phyloP scores from a whole-genome alignment of 2,113 vertebrate genomes.

The Paracanthobrama guichenoti region DNA sequence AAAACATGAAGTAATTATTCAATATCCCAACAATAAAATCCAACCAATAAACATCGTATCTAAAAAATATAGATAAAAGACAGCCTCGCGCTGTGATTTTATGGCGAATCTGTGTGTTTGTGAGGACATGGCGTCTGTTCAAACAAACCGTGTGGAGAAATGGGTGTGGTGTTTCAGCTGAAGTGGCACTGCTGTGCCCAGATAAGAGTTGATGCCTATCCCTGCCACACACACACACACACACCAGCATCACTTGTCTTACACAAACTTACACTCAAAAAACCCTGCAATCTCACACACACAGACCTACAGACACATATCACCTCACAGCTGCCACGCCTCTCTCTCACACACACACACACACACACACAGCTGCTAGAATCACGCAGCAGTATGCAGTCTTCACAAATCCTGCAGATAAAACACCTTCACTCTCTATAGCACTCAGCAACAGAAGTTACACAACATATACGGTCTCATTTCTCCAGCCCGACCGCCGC shows the following conservation, averaged over 20 bases:
- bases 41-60: neutral
- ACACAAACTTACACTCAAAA: slow-evolving; percentile 48
- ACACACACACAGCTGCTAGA: slow-evolving; percentile 8
- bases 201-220: slow-evolving; percentile 80
- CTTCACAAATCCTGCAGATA: slow-evolving; percentile 30
- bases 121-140: slow-evolving; percentile 67
- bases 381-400: slow-evolving; percentile 5
- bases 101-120: slow-evolving; percentile 27
- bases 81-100: slow-evolving; percentile 55
- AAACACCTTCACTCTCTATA: slow-evolving; percentile 8
- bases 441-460: neutral
- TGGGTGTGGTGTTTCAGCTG: slow-evolving; percentile 82
- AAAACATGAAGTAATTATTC: neutral
- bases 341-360: neutral
- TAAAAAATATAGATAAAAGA: slow-evolving; percentile 14
- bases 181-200: slow-evolving; percentile 79
- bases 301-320: slow-evolving; percentile 32
- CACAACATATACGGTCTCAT: neutral
- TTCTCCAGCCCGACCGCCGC: neutral
- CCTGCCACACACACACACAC: slow-evolving; percentile 66
- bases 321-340: slow-evolving; percentile 6
- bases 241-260: slow-evolving; percentile 53
- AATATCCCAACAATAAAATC: neutral
- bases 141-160: slow-evolving; percentile 76
- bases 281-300: slow-evolving; percentile 61